Evolutionary conservation across 2,113 vertebrate species (phyloP).

Genomic region (Myotis lucifugus): DNA sequence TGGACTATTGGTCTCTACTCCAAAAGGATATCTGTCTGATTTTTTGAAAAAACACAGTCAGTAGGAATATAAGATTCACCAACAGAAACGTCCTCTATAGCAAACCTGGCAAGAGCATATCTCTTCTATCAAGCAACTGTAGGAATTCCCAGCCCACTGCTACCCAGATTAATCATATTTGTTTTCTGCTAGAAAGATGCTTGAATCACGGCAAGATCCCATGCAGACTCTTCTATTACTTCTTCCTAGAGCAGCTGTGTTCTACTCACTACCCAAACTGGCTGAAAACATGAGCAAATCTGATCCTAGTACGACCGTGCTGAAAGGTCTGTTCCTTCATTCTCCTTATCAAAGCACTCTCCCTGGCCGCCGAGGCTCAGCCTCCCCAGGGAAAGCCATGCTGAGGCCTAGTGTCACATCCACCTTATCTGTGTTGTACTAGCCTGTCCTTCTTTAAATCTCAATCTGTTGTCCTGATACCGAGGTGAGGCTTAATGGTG

Average conservation of each 20-base stretch:
- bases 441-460: conserved; percentile 57
- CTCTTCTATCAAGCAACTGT: background rate
- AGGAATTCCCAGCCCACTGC: background rate
- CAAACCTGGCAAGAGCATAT: background rate
- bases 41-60: background rate
- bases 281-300: conserved; percentile 29
- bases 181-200: background rate
- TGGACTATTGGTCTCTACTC: background rate
- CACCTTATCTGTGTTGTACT: conserved; percentile 73
- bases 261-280: background rate
- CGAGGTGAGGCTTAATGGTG: conserved; percentile 52
- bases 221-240: background rate
- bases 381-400: conserved; percentile 61
- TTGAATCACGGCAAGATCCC: background rate
- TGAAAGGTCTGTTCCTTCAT: conserved; percentile 62
- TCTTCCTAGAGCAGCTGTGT: background rate
- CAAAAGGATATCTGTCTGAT: background rate
- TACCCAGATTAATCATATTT: background rate
- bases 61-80: background rate
- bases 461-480: conserved; percentile 59
- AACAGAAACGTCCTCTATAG: background rate
- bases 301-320: background rate
- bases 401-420: conserved; percentile 53
- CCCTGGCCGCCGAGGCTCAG: background rate
- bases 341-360: conserved; percentile 69